These are phyloP conservation scores for Nothoprocta perdicaria DNA, from an alignment of 2,113 vertebrate genomes.

Conservation along the genomic window DNA sequence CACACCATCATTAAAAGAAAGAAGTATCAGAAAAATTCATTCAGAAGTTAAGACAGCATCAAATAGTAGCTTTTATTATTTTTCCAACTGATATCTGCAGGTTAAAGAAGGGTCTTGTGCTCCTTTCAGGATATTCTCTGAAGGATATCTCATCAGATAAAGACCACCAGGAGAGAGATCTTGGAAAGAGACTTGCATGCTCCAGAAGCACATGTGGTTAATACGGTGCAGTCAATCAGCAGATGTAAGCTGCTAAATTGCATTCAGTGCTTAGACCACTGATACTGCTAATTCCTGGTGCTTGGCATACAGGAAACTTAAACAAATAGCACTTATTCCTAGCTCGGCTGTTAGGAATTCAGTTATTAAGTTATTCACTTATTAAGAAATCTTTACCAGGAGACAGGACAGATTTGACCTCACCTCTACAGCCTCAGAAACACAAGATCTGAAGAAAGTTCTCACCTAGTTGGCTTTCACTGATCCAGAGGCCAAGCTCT, in stretches of 20 bases:
- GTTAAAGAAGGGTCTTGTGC: not conserved
- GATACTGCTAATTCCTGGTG: not conserved
- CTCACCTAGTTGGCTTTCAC: not conserved
- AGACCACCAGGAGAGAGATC: not conserved
- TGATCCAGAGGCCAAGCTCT: not conserved
- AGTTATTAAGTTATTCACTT: accelerated
- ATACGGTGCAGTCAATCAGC: not conserved
- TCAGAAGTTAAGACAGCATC: not conserved
- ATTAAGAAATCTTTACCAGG: not conserved
- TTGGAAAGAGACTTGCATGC: not conserved
- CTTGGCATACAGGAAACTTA: not conserved
- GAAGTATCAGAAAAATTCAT: not conserved
- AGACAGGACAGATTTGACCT: not conserved
- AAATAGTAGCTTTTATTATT: not conserved
- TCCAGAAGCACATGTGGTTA: not conserved
- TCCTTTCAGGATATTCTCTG: not conserved
- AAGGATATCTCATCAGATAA: not conserved
- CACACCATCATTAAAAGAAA: not conserved
- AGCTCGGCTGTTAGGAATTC: not conserved
- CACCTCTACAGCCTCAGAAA: not conserved
- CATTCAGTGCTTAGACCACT: not conserved
- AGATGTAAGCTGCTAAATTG: not conserved
- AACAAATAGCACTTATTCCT: not conserved
- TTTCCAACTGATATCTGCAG: not conserved
- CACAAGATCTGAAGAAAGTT: not conserved